Evolutionary conservation across 2,888 invertebrate species (phyloP).

Genomic region (Bombylius major): DNA sequence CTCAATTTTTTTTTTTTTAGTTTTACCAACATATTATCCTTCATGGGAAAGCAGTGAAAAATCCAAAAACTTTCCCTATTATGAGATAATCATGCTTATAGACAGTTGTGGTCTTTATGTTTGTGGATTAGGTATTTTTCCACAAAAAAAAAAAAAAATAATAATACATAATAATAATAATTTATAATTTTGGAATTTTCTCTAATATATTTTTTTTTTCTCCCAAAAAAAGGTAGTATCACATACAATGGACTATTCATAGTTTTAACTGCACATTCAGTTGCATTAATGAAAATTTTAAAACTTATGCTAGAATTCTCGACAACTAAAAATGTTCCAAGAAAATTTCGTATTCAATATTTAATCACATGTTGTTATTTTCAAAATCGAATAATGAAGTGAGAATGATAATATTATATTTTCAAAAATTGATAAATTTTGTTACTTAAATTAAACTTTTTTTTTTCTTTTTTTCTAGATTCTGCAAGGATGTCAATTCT

Average conservation of each 20-base stretch:
- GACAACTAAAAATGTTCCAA: neutral
- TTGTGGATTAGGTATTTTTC: neutral
- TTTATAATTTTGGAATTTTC: too few species aligned
- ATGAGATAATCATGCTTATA: neutral
- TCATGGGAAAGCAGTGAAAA: neutral
- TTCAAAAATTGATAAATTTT: too few species aligned
- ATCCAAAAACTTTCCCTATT: neutral
- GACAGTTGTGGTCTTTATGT: neutral
- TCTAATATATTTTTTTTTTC: neutral
- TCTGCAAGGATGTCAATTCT: neutral
- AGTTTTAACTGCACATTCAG: neutral
- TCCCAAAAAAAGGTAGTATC: too few species aligned
- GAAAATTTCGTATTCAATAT: neutral
- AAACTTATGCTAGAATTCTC: neutral
- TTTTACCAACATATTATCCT: neutral
- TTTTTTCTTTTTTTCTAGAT: neutral
- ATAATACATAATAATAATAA: too few species aligned
- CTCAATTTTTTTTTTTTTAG: neutral
- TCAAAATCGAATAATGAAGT: neutral
- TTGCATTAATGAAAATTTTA: neutral
- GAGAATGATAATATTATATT: too few species aligned
- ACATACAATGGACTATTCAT: neutral
- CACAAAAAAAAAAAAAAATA: too few species aligned
- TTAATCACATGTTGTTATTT: neutral
- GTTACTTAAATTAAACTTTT: too few species aligned